Evolutionary conservation across 2,797 vertebrate species (phyloP), one percentile per base, ranked within the genome.

Genomic region (Sylvia borin): DNA sequence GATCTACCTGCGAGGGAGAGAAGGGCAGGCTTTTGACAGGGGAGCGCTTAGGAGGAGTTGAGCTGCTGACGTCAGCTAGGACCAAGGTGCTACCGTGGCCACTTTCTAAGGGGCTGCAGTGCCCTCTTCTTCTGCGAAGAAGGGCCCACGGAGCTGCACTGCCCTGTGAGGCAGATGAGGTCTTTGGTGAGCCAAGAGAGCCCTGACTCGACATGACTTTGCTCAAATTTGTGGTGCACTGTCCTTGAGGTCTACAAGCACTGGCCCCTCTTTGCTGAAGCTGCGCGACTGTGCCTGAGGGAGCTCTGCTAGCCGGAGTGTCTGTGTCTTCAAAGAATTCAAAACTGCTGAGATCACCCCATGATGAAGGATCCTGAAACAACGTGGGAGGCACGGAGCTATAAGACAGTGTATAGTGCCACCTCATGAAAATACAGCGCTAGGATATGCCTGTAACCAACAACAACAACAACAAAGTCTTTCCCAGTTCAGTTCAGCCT

Each of bases 1-100:
- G 96, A 96, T 98, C 99, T 99, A 99, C 99, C 99, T 99, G 98
- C 11, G 98, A 99, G 96, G 98, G 99, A 97, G 99, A 99, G 98
- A 99, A 99, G 96, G 98, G 98, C 74, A 99, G 98, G 97, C 97
- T 98, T 99, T 98, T 99, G 98, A 98, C 97, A 98, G 98, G 97
- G 97, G 98, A 98, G 92, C 96, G 38, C 97, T 98, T 98, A 95
- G 98, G 98, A 95, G 98, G 97, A 95, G 98, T 97, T 94, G 98
- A 98, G 95, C 97, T 98, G 98, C 97, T 97, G 97, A 96, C 96
- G 95, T 97, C 98, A 97, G 97, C 97, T 97, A 98, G 94, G 93
- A 96, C 87, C 96, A 97, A 97, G 97, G 97, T 73, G 95, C 97
- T 97, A 97, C 94, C 57, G 71, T 97, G 97, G 93, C 97, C 98